A percentile compares a stretch with the other conserved stretches of the same genome.
These are phyloP conservation scores for Pherbina coryleti DNA, from an alignment of 2,888 invertebrate genomes.

Conservation along the genomic window DNA sequence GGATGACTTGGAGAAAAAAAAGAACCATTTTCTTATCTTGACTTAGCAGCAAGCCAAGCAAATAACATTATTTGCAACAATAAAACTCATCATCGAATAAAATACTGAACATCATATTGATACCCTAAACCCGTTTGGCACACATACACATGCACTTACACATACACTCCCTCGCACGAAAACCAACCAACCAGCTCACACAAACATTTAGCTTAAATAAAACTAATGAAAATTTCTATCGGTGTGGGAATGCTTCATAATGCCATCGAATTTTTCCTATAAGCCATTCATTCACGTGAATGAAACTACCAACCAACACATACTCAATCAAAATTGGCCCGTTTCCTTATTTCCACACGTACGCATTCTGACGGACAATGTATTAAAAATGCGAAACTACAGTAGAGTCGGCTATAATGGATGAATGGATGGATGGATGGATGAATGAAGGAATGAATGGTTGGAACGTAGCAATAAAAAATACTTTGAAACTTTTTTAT, in stretches of 20 bases:
- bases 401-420: neutral
- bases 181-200: neutral
- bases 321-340: slow-evolving; percentile 34
- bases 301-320: neutral
- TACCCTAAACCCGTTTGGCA: slow-evolving; percentile 4
- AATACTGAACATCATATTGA: slow-evolving; percentile 51
- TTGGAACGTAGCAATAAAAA: neutral
- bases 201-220: neutral
- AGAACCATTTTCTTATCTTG: slow-evolving; percentile 21
- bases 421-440: neutral
- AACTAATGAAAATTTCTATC: slow-evolving; percentile 1
- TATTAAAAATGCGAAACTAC: neutral
- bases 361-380: slow-evolving; percentile 24
- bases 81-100: slow-evolving; percentile 12
- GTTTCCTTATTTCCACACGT: slow-evolving; percentile 37
- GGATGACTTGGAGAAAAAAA: neutral
- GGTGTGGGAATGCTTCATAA: too few species aligned
- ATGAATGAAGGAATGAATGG: neutral
- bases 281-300: slow-evolving; percentile 15
- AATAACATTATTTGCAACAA: slow-evolving; percentile 2
- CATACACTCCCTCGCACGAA: neutral
- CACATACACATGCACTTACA: slow-evolving; percentile 9
- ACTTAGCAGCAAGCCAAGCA: neutral
- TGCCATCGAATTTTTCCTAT: neutral
- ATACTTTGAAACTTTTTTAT: neutral